These are phyloP conservation scores for Philotrypesis tridentata DNA, from an alignment of 1,140 invertebrate species.

Conservation along the genomic window DNA sequence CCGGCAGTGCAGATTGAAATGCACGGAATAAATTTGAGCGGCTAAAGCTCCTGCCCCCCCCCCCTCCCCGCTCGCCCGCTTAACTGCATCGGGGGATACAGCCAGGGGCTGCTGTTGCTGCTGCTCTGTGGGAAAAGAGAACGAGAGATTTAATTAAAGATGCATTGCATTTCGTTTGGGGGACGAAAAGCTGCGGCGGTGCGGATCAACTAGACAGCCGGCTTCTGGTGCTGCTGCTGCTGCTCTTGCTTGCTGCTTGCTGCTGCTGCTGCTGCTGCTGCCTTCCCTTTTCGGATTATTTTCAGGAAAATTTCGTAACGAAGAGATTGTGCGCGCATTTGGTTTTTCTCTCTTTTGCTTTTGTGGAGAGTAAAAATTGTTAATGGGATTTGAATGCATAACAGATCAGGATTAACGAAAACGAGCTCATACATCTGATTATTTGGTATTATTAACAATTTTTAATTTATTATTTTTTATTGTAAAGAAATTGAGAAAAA, in stretches of 20 bases:
- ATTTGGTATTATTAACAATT: too few relatives aligned
- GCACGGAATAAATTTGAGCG: constrained; percentile 61
- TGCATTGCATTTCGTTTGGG: constrained; percentile 60
- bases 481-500: too few relatives aligned
- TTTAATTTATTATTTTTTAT: too few relatives aligned
- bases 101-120: neutral
- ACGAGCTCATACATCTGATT: too few relatives aligned
- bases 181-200: neutral
- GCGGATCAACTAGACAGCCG: neutral
- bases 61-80: constrained; percentile 45
- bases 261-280: neutral
- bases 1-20: constrained; percentile 50
- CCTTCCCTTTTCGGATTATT: neutral
- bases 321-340: neutral
- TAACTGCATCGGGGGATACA: constrained; percentile 36
- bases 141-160: constrained; percentile 66
- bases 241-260: too few relatives aligned
- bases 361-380: neutral
- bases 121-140: constrained; percentile 33
- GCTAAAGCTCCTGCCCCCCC: constrained; percentile 13
- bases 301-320: neutral
- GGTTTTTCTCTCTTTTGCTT: neutral
- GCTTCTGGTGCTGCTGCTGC: constrained; percentile 7
- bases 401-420: too few relatives aligned
- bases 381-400: too few relatives aligned